phyloP scores from a whole-genome alignment of 2,113 vertebrate species.

The Sakesphorus luctuosus region DNA sequence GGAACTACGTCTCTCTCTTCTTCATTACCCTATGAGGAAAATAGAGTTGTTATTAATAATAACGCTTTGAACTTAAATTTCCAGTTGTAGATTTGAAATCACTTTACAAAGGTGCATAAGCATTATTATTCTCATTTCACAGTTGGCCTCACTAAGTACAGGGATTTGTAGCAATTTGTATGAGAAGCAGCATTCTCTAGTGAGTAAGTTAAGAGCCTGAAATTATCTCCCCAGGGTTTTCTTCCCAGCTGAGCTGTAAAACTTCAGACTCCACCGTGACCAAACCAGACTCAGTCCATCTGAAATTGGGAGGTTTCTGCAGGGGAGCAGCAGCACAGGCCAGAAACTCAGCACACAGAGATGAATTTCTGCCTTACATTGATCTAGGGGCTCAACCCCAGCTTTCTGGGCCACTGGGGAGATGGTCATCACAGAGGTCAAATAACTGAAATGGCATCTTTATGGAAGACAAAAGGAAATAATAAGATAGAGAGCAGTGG shows the following conservation, averaged over 20 bases:
- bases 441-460: neutral
- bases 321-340: neutral
- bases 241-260: neutral
- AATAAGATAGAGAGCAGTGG: neutral
- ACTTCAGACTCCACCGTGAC: neutral
- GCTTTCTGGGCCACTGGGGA: neutral
- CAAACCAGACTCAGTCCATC: neutral
- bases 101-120: conserved; percentile 54
- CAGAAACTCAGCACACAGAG: neutral
- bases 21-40: conserved; percentile 4
- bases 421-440: neutral
- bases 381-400: neutral
- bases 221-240: conserved; percentile 30
- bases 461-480: neutral
- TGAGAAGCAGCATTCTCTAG: conserved; percentile 17
- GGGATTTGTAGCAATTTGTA: conserved; percentile 43
- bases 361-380: neutral
- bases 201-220: conserved; percentile 24
- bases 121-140: conserved; percentile 60
- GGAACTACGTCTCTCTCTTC: neutral
- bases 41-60: conserved; percentile 29
- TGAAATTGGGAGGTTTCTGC: neutral
- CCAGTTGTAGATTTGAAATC: conserved; percentile 44
- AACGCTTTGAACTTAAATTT: conserved; percentile 43
- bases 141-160: conserved; percentile 52